Evolutionary conservation across 2,797 vertebrate species (phyloP), one percentile per base, ranked within the genome.

Genomic region (Semotilus atromaculatus): DNA sequence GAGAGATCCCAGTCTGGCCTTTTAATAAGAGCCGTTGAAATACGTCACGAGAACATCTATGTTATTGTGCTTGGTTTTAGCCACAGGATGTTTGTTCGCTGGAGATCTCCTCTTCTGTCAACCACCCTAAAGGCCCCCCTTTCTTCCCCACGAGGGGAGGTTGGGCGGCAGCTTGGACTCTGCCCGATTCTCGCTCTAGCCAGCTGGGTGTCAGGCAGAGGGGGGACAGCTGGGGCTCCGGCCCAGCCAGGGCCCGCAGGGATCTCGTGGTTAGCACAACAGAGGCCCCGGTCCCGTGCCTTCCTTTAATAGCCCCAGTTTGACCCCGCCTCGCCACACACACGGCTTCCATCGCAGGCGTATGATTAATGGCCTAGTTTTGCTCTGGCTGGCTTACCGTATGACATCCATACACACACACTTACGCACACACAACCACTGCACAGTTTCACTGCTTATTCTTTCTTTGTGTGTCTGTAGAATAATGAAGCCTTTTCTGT

Each of bases 221-320:
- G 74, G 72, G 85, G 86, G 89, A 85, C 88, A 91, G 86, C 89
- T 90, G 91, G 84, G 88, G 78, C 88, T 85, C 82, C 68, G 45
- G 88, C 84, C 88, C 84, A 90, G 85, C 81, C 87, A 81, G 68
- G 85, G 87, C 89, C 86, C 82, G 36, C 40, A 66, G 90, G 89
- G 89, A 91, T 83, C 79, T 85, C 62, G 70, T 88, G 90, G 90
- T 91, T 90, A 91, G 90, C 86, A 89, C 91, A 91, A 89, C 90
- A 89, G 89, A 89, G 89, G 83, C 86, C 84, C 70, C 64, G 71
- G 85, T 88, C 88, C 83, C 81, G 76, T 86, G 88, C 89, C 90
- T 89, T 89, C 84, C 90, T 90, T 88, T 91, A 91, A 92, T 91
- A 89, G 90, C 89, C 90, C 67, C 90, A 91, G 90, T 93, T 93